Percentiles rank a stretch among this genome's conserved stretches.
These are phyloP conservation scores for Pyrochroa serraticornis DNA, from an alignment of 2,888 invertebrate genomes.

Conservation along the genomic window DNA sequence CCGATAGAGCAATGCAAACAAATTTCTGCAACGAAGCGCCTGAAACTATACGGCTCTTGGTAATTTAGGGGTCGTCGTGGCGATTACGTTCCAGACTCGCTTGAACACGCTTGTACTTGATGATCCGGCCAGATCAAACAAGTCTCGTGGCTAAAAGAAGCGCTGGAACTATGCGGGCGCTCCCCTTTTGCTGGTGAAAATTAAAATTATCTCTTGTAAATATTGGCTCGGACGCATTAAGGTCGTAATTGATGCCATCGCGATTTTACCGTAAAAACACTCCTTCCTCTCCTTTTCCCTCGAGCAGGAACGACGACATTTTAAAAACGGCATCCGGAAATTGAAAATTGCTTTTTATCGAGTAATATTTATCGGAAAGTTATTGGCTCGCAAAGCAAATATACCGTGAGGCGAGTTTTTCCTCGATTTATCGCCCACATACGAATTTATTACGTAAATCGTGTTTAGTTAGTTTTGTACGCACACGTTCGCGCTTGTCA, in stretches of 20 bases:
- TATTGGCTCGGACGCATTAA: no score
- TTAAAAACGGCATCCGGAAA: constrained; percentile 5
- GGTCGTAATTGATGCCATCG: not conserved
- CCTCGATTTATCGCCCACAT: not conserved
- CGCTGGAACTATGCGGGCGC: no score
- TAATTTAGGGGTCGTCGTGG: no score
- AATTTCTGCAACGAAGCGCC: no score
- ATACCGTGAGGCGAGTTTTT: not conserved
- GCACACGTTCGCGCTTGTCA: not conserved
- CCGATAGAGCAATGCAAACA: no score
- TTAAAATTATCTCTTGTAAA: no score
- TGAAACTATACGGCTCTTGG: no score
- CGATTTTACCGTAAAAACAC: not conserved
- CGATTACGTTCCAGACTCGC: no score
- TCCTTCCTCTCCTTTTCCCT: not conserved
- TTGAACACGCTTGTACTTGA: no score
- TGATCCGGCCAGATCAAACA: no score
- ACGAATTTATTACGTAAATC: not conserved
- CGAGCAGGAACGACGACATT: not conserved
- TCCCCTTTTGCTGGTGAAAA: no score
- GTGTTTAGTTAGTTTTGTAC: constrained; percentile 1
- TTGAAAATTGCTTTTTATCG: constrained; percentile 9
- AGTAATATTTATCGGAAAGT: not conserved
- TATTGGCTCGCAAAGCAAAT: constrained; percentile 3
- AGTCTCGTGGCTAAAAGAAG: no score